Conservation (phyloP, 2,888 invertebrate species). For the Pheosia tremula region DNA sequence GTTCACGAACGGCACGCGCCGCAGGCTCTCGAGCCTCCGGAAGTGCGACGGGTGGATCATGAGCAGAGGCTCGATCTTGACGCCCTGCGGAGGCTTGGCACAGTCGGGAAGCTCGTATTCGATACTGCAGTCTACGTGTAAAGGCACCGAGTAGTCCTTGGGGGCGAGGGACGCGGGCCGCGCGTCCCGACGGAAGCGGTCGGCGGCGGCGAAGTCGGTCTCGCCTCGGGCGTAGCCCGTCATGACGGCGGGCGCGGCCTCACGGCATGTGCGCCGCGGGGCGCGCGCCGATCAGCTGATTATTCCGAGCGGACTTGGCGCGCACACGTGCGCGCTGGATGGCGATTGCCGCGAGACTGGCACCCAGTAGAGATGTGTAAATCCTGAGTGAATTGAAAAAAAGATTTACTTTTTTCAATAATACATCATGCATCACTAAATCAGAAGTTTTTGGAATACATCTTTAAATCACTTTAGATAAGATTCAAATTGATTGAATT, state of each 20-base stretch:
- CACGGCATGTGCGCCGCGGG: conserved; percentile 81
- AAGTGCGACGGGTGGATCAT: conserved; percentile 97
- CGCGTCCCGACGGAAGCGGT: conserved; percentile 76
- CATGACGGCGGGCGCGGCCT: conserved; percentile 77
- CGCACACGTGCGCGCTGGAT: conserved; percentile 66
- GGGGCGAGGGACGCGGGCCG: conserved; percentile 82
- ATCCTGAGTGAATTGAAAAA: too few species aligned
- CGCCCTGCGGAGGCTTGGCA: conserved; percentile 94
- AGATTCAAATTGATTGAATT: too few species aligned
- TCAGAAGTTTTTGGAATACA: too few species aligned
- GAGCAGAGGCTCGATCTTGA: conserved; percentile 92
- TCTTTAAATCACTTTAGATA: too few species aligned
- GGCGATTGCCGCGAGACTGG: conserved; percentile 69
- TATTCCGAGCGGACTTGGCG: conserved; percentile 52
- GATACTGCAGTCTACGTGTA: conserved; percentile 96
- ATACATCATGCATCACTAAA: too few species aligned
- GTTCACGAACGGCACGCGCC: conserved; percentile 93
- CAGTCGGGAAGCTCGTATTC: conserved; percentile 96
- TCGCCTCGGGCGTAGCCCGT: conserved; percentile 82
- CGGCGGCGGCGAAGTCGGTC: conserved; percentile 77
- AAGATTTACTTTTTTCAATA: too few species aligned
- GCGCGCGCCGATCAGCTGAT: conserved; percentile 80
- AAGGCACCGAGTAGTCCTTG: conserved; percentile 93
- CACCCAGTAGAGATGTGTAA: too few species aligned
- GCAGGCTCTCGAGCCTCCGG: conserved; percentile 93